Evolutionary conservation across 2,888 invertebrate genomes (phyloP), one percentile per base, ranked within the genome.

Genomic region (Eucriotettix oculatus): DNA sequence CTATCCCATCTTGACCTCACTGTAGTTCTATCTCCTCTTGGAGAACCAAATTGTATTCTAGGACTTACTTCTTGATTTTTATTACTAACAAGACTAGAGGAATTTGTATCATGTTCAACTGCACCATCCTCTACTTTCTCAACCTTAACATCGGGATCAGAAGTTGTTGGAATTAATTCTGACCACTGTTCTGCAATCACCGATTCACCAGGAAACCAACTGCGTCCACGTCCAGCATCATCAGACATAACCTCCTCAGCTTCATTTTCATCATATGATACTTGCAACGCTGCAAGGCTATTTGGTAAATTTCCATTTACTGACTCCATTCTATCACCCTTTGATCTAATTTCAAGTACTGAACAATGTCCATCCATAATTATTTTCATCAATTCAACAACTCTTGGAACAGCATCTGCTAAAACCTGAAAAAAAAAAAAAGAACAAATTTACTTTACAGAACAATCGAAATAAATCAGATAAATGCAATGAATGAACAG

Each of bases 1-100:
- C 63, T 64, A 42, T 64, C 63, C 63, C 63, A 64, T 52, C 60
- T 62, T 1, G 63, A 64, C 9, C 61, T 56, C 10, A 62, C 61
- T 43, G 59, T 62, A 10, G 55, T 59, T 9, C 59, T 54, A 42
- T 59, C 58, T 10, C 42, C 44, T 17, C 53, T 29, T 42, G 48
- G 48, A 12, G 48, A 48, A n/a, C 14, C 48, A n/a, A 48, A 48
- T 9, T 60, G 41, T 41, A 29, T 42, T 54, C 59, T 54, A 42
- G 54, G 54, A n/a, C 52, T 56, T 57, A 17, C 42, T 43, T 57
- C 54, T 44, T 17, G 57, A 17, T 48, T 54, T 54, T 52, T 17
- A 41, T 56, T 52, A 52, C n/a, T 57, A 16, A 29, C 29, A 29
- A 7, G 29, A 29, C 29, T 29, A 29, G 29, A 29, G 29, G 29